Evolutionary conservation across 2,888 invertebrate genomes (phyloP), one percentile per base, ranked within the genome.

Genomic region (Ganaspis brasiliensis): DNA sequence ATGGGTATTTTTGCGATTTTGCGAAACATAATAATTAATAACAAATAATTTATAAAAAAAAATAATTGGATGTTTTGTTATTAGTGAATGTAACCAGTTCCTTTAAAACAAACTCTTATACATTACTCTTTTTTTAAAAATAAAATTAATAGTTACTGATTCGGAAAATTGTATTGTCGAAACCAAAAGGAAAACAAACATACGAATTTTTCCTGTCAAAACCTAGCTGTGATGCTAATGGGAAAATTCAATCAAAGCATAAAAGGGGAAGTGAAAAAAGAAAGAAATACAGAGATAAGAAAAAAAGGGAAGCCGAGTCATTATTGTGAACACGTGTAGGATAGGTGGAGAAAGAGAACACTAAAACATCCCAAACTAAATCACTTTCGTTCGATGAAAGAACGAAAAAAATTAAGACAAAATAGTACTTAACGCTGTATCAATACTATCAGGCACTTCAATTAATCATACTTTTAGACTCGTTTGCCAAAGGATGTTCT

Each of bases 251-350:
- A 57, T 57, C 24, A 19, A 24, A 24, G 12, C 14, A 24, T 12
- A 24, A 56, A 56, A 56, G 56, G 24, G 14, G 14, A 14, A 21
- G 10, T 24, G 56, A 56, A 56, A 24, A 24, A 56, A 14, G 24
- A 56, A 31, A 31, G 31, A 31, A 31, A 6, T 31, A 26, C 26
- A 6, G n/a, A 5, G 26, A 57, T 26, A 19, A 56, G 6, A 26
- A n/a, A 56, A n/a, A 26, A n/a, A 31, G 26, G 26, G 26, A 57
- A 57, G n/a, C n/a, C n/a, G 31, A 57, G 31, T 57, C 57, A 57
- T 57, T 14, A 57, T 57, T 26, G 16, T 31, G 57, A 26, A 31
- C 16, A 57, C 31, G 31, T 31, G 31, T n/a, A n/a, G 26, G 8
- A n/a, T 2, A n/a, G 26, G 14, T 14, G 26, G 24, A 56, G 12